Evolutionary conservation across 2,113 vertebrate species (phyloP), one percentile per base, ranked within the genome.

Genomic region (Archilochus colubris): DNA sequence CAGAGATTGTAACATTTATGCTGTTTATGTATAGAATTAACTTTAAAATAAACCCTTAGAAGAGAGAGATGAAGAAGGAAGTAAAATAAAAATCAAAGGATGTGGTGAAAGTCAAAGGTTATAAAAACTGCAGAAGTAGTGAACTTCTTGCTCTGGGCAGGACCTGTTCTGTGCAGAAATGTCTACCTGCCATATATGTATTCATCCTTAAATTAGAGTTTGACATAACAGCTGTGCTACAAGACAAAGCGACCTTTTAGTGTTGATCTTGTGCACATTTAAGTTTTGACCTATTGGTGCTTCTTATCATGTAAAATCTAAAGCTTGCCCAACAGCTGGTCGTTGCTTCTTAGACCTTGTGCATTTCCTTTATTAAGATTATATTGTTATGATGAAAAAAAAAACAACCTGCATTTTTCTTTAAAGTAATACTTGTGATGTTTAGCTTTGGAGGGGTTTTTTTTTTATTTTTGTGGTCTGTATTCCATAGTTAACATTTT

Each of bases 101-200:
- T 84, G 81, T 84, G 77, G 83, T 86, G 13, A 89, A 83, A 51
- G 83, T 86, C 64, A 77, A 83, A 74, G 27, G 31, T 54, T 10
- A 95, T 51, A 73, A 82, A 74, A 93, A 66, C 63, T 86, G 80
- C 72, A 73, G 24, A 88, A 54, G 10, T 83, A 83, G 58, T 81
- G 40, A 86, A 74, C 24, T 54, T 92, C 77, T 70, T 3, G 36
- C 54, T 88, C 73, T 61, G 50, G 36, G 38, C 53, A 33, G 86
- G 59, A 83, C 20, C 61, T 54, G 10, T 12, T 73, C 50, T 58
- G 72, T n/a, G 51, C 55, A 74, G 59, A 80, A 86, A 30, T 46
- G 59, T 4, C 43, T 81, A 14, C 53, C 79, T 88, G 40, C 30
- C 7, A 2, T 63, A 28, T 58, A 33, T 73, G 15, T 72, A 28